Percentiles rank a stretch among this genome's conserved stretches.
Evolutionary conservation across 1,140 invertebrate species (phyloP).

Genomic region (Thaumetopoea pityocampa): DNA sequence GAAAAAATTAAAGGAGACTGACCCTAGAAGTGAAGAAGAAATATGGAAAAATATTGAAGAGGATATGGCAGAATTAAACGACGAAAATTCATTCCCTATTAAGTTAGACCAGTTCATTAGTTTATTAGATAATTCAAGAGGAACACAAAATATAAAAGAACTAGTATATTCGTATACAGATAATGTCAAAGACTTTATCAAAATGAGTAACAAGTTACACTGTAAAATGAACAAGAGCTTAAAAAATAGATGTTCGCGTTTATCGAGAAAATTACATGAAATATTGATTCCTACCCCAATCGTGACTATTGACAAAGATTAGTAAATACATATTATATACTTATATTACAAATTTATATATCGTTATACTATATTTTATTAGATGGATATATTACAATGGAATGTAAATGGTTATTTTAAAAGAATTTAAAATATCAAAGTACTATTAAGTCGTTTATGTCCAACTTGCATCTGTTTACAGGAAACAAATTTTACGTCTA

Average conservation of each 20-base stretch:
- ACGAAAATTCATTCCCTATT: constrained; percentile 14
- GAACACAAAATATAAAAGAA: constrained; percentile 25
- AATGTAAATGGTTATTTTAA: constrained; percentile 24
- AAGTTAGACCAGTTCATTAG: constrained; percentile 25
- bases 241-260: constrained; percentile 28
- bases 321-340: too few relatives aligned
- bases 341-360: constrained; percentile 9
- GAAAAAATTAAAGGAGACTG: constrained; percentile 18
- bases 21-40: constrained; percentile 15
- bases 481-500: constrained; percentile 37
- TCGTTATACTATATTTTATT: neutral
- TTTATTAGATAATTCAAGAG: constrained; percentile 21
- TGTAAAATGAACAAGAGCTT: constrained; percentile 21
- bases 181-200: constrained; percentile 20
- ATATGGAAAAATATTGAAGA: constrained; percentile 22
- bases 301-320: too few relatives aligned
- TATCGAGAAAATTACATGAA: constrained; percentile 23
- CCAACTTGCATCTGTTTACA: constrained; percentile 30
- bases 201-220: constrained; percentile 19
- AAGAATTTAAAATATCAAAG: constrained; percentile 23
- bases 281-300: constrained; percentile 7
- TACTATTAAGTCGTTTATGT: constrained; percentile 15
- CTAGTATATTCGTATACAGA: constrained; percentile 21
- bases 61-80: constrained; percentile 12
- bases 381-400: constrained; percentile 27